Conservation (phyloP, 2,113 vertebrate genomes). For the Mormoops blainvillei region DNA sequence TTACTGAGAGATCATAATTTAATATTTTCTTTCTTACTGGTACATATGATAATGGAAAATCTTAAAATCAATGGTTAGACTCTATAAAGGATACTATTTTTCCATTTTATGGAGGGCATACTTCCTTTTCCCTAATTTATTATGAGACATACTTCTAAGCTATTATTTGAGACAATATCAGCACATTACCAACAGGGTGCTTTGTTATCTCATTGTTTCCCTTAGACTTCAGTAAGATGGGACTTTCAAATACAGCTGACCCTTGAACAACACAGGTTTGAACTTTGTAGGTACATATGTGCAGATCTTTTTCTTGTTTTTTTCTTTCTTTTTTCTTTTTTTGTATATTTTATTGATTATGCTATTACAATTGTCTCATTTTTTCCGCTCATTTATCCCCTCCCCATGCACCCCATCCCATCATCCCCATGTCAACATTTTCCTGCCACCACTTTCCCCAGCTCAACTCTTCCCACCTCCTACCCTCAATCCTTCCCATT, state of each 20-base stretch:
- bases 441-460: too few relatives aligned
- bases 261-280: not conserved
- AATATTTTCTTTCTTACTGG: not conserved
- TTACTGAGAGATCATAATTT: not conserved
- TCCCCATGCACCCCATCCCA: too few relatives aligned
- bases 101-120: not conserved
- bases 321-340: too few relatives aligned
- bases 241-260: not conserved
- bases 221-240: not conserved
- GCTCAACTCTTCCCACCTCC: too few relatives aligned
- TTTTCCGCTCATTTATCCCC: too few relatives aligned
- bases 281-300: not conserved
- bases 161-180: not conserved
- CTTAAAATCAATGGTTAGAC: not conserved
- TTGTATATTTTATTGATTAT: too few relatives aligned
- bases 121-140: not conserved
- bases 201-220: not conserved
- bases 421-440: too few relatives aligned
- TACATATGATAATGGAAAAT: not conserved
- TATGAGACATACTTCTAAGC: not conserved
- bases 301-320: not conserved
- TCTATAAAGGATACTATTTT: not conserved
- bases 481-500: too few relatives aligned
- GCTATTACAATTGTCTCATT: too few relatives aligned
- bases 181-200: not conserved